Evolutionary conservation across 2,888 invertebrate species (phyloP).

Genomic region (Coleophora flavipennella): DNA sequence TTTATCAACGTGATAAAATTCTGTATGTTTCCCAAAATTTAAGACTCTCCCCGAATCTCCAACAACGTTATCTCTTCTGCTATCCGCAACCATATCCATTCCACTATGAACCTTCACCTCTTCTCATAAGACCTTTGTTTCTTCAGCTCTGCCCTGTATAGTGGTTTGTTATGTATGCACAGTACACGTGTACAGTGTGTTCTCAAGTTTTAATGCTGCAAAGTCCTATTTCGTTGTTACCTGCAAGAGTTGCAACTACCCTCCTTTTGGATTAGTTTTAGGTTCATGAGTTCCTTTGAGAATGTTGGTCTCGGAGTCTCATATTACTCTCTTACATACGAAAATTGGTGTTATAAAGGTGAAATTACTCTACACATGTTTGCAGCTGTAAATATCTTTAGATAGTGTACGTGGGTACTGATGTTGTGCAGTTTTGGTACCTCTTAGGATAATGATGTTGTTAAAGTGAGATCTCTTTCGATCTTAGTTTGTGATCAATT

Average conservation of each 20-base stretch:
- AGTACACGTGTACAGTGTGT: constrained; percentile 25
- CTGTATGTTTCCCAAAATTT: constrained; percentile 17
- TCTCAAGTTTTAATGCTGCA: constrained; percentile 35
- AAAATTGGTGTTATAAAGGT: too few species aligned
- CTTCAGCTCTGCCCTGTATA: constrained; percentile 6
- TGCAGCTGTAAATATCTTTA: too few species aligned
- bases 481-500: too few species aligned
- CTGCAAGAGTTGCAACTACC: constrained; percentile 24
- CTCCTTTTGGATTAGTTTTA: constrained; percentile 29
- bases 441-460: too few species aligned
- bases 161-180: constrained; percentile 13
- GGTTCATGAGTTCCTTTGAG: constrained; percentile 3
- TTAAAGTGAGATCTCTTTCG: too few species aligned
- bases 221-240: constrained; percentile 40
- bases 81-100: constrained; percentile 10
- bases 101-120: constrained; percentile 13
- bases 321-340: too few species aligned
- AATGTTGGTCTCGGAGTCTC: too few species aligned
- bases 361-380: too few species aligned
- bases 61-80: constrained; percentile 13
- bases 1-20: neutral
- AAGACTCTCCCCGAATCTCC: constrained; percentile 26
- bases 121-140: constrained; percentile 9
- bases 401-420: constrained; percentile 17
- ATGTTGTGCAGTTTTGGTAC: too few species aligned